Base-by-base conservation (phyloP, 35 echinoderm and acorn worm species). In the Ptychodera flava region DNA sequence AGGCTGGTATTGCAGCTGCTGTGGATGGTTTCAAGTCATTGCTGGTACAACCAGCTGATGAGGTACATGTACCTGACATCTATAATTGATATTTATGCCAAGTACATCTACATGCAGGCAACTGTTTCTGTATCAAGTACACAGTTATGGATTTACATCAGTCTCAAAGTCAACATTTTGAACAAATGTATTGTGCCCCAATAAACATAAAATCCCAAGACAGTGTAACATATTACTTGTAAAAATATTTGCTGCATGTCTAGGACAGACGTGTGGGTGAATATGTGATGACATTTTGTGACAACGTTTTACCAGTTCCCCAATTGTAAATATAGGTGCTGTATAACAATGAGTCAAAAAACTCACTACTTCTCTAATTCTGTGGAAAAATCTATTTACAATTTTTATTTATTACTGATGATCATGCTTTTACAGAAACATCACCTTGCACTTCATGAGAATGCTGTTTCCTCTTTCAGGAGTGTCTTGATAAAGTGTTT, bases 1-100 rank as follows among this genome's bases (percentile, higher is more conserved):
- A 98, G 37, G 95, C 85, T 22, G 92, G 93, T 32, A 91, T 94
- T 30, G 78, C 92, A n/a, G 92, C 95, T 31, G 87, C 87, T 0
- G 82, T 91, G n/a, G 95, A 98, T 83, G 90, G 83, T 27, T 64
- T 98, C 14, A 90, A 92, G 36, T 90, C 95, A 30, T 78, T 98
- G 35, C 86, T 98, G 16, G 77, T 98, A 0, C 90, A 98, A 83
- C 95, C 95, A 37, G 92, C 92, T 31, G 95, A 98, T 94, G 95
- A 98, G 92, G 95, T 94, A 88, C 35, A 88, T 79, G 52, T 78
- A n/a, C n/a, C n/a, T n/a, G n/a, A n/a, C n/a, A n/a, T n/a, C n/a
- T n/a, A n/a, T n/a, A n/a, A n/a, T n/a, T n/a, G n/a, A n/a, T n/a
- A n/a, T n/a, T n/a, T n/a, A n/a, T n/a, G n/a, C n/a, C n/a, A n/a